Conservation (phyloP, 1,140 invertebrate species). For the Drosophila gunungcola region DNA sequence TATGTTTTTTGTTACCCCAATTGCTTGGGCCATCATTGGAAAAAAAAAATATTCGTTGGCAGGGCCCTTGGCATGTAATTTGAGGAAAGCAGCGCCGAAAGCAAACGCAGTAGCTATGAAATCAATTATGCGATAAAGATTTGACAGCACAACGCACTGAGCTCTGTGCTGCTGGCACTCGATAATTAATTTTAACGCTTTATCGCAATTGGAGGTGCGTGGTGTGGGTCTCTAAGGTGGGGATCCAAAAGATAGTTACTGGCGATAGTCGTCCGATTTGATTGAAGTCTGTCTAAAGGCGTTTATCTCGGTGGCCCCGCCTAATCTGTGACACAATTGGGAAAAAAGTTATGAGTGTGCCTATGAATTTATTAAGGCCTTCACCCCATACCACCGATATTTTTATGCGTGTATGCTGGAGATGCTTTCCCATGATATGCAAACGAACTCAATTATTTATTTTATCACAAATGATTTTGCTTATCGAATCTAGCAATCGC, state of each 20-base stretch:
- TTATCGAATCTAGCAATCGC: constrained; percentile 81
- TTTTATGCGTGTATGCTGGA: constrained; percentile 10
- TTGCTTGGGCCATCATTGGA: constrained; percentile 49
- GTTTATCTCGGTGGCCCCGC: constrained; percentile 24
- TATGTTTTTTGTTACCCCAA: constrained; percentile 68
- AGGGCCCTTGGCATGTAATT: constrained; percentile 63
- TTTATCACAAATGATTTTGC: constrained; percentile 83
- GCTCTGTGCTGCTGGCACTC: constrained; percentile 65
- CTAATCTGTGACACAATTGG: constrained; percentile 76
- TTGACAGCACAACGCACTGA: constrained; percentile 77
- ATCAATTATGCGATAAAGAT: constrained; percentile 84
- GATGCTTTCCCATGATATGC: constrained; percentile 79
- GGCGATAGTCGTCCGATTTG: constrained; percentile 68
- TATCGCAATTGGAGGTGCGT: constrained; percentile 77
- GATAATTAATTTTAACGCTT: constrained; percentile 84
- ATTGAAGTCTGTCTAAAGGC: constrained; percentile 79
- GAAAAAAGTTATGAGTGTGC: constrained; percentile 67
- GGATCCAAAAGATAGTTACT: constrained; percentile 53
- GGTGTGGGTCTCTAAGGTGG: constrained; percentile 9
- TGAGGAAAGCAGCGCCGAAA: constrained; percentile 64
- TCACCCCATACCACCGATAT: neutral
- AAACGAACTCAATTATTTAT: constrained; percentile 84
- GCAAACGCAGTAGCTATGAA: constrained; percentile 83
- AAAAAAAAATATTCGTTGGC: constrained; percentile 23
- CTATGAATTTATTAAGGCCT: constrained; percentile 66